Evolutionary conservation across 2,113 vertebrate genomes (phyloP).

Genomic region (Gnathonemus longibarbis): DNA sequence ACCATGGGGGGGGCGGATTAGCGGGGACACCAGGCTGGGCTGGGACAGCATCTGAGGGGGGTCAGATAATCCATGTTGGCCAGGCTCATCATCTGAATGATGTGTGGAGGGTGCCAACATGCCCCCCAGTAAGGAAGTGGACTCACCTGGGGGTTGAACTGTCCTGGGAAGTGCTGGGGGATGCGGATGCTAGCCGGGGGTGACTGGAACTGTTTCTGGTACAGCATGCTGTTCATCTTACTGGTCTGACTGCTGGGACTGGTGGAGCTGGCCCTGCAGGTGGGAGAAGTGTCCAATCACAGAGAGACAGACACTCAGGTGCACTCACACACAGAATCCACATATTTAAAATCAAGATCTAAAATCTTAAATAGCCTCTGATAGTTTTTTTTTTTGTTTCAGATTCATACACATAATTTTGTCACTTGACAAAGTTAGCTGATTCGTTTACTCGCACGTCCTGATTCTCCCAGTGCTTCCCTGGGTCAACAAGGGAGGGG

Average conservation of each 20-base stretch:
- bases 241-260: conserved; percentile 95
- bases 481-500: not conserved
- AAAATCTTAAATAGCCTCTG: not conserved
- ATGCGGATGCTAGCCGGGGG: conserved; percentile 78
- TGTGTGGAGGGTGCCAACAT: not conserved
- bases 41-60: conserved; percentile 84
- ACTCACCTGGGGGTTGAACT: conserved; percentile 90
- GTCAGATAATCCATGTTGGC: not conserved
- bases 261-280: conserved; percentile 83
- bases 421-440: not conserved
- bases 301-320: not conserved
- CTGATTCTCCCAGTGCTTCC: not conserved
- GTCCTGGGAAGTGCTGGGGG: conserved; percentile 81
- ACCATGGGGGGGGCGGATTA: conserved; percentile 83
- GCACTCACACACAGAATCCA: not conserved
- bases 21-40: conserved; percentile 89
- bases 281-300: conserved; percentile 1
- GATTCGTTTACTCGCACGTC: not conserved
- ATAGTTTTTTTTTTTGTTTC: not conserved
- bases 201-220: conserved; percentile 95
- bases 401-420: not conserved
- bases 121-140: not conserved
- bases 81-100: not conserved
- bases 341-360: not conserved
- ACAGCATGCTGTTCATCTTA: conserved; percentile 95